Conservation (phyloP, 2,797 vertebrate species). For the Clamator glandarius region DNA sequence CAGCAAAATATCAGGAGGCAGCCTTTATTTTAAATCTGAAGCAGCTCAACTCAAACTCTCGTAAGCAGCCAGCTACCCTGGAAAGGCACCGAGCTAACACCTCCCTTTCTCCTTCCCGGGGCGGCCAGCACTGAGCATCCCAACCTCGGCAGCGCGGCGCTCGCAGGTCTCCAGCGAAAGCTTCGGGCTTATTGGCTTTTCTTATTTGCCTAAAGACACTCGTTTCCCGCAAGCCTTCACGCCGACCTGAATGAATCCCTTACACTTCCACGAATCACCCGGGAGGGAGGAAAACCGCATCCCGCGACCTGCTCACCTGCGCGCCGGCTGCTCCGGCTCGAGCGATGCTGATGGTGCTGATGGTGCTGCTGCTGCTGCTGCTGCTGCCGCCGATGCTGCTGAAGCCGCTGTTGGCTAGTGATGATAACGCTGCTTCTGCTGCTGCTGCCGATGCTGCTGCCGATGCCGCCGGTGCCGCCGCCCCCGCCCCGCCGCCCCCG, state of each 20-base stretch:
- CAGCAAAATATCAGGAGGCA: background rate
- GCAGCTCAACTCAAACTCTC: background rate
- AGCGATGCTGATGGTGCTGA: too few relatives aligned
- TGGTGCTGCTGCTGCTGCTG: too few relatives aligned
- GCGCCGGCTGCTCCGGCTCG: background rate
- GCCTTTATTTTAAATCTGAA: background rate
- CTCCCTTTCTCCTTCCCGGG: background rate
- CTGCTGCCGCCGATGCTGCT: too few relatives aligned
- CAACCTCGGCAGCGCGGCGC: background rate
- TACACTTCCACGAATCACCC: background rate
- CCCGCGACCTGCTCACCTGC: background rate
- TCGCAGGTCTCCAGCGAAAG: background rate
- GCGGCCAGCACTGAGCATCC: background rate
- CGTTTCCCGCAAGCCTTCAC: background rate
- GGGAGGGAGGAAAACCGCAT: background rate
- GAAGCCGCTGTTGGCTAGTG: too few relatives aligned
- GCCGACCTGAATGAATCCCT: background rate
- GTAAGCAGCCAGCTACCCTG: background rate
- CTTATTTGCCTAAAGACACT: background rate
- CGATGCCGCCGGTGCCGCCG: background rate
- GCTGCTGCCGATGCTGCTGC: too few relatives aligned
- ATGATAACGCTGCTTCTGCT: too few relatives aligned
- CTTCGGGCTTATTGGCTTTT: background rate
- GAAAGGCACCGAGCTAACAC: too few relatives aligned
- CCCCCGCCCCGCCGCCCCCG: slow-evolving; percentile 2